phyloP scores from a whole-genome alignment of 2,113 vertebrate genomes.

The Heterochromis multidens region DNA sequence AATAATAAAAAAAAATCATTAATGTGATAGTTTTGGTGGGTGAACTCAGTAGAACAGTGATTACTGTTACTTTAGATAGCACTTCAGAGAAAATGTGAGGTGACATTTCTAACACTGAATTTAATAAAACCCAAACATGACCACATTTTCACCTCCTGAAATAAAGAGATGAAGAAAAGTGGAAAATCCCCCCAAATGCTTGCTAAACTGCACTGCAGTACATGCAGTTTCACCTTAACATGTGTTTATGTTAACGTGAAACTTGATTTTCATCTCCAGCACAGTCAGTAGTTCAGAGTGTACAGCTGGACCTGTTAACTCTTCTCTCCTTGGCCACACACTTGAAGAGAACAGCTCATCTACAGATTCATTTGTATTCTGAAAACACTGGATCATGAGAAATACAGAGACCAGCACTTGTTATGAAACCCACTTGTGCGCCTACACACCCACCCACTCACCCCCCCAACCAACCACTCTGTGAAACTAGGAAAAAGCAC shows the following conservation, averaged over 20 bases:
- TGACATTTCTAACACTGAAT: background rate
- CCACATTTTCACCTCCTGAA: background rate
- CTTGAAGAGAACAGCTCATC: background rate
- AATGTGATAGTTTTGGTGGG: too few species aligned
- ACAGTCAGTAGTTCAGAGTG: background rate
- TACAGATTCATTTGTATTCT: background rate
- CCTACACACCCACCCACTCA: background rate
- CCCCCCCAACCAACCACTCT: background rate
- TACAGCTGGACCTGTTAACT: background rate
- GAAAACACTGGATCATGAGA: background rate
- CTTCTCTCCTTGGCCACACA: background rate
- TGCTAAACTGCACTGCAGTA: background rate
- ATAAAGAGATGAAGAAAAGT: background rate
- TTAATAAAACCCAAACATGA: background rate
- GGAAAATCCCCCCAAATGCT: background rate
- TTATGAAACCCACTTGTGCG: conserved; percentile 12
- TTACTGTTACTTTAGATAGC: background rate
- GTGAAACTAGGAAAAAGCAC: background rate
- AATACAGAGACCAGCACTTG: background rate
- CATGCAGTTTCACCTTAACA: background rate
- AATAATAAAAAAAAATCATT: too few species aligned
- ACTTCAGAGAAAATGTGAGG: background rate
- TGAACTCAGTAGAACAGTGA: background rate
- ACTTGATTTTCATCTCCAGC: background rate
- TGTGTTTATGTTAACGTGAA: background rate